These are phyloP conservation scores for Phrynocephalus vlangalii DNA, from an alignment of 2,797 vertebrate genomes.

Conservation along the genomic window DNA sequence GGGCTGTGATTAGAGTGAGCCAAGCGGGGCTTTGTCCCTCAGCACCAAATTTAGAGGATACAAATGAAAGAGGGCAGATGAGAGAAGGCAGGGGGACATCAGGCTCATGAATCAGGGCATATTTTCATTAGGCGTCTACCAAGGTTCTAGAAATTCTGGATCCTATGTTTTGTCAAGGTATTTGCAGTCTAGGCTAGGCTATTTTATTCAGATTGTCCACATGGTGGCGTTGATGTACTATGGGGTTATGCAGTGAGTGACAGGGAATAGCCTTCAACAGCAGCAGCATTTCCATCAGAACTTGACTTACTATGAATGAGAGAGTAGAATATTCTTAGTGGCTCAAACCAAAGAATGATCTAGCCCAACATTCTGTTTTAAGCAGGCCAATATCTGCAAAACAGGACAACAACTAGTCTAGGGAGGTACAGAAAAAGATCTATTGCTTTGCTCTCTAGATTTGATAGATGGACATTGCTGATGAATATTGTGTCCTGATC, in stretches of 20 bases:
- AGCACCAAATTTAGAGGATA: no score
- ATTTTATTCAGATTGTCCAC: conserved; percentile 20
- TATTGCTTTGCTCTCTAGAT: not conserved
- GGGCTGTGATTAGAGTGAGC: no score
- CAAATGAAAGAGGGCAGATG: no score
- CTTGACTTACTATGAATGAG: not conserved
- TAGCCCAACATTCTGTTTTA: not conserved
- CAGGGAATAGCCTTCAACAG: not conserved
- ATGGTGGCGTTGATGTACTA: conserved; percentile 16
- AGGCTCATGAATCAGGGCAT: no score
- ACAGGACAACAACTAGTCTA: not conserved
- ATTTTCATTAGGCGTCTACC: no score
- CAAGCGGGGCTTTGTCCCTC: no score
- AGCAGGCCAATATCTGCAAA: not conserved
- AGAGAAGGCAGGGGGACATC: not conserved
- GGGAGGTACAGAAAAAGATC: not conserved
- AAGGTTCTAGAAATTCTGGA: not conserved
- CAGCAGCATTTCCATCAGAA: not conserved
- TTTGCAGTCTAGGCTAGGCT: not conserved
- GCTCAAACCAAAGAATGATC: not conserved
- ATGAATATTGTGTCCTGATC: not conserved
- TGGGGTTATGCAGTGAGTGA: not conserved
- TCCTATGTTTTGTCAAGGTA: not conserved
- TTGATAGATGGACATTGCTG: not conserved
- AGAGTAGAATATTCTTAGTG: not conserved